Evolutionary conservation across 2,888 invertebrate genomes (phyloP).

Genomic region (Acleris literana): DNA sequence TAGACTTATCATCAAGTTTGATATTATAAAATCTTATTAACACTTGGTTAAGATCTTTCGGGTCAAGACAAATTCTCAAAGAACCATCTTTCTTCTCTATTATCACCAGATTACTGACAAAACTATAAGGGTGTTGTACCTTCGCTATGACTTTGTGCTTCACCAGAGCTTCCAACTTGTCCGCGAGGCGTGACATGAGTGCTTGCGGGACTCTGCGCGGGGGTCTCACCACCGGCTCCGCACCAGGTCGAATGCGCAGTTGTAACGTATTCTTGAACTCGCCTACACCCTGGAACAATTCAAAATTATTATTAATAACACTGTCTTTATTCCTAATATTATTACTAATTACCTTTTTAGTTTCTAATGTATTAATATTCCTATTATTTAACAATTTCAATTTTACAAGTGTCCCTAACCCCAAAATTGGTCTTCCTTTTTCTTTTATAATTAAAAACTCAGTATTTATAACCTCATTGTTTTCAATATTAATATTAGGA

Average conservation of each 20-base stretch:
- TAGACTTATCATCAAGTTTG: too few species aligned
- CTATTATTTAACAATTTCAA: too few species aligned
- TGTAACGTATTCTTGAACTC: conserved; percentile 36
- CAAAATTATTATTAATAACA: background rate
- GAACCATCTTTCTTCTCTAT: conserved; percentile 38
- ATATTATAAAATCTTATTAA: too few species aligned
- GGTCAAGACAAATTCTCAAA: conserved; percentile 40
- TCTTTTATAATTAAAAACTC: conserved; percentile 35
- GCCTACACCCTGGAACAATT: conserved; percentile 37
- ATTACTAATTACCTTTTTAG: too few species aligned
- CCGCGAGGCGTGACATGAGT: conserved; percentile 31
- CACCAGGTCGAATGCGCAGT: conserved; percentile 33
- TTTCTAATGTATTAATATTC: background rate
- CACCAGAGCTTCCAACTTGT: conserved; percentile 34
- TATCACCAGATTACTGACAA: conserved; percentile 39
- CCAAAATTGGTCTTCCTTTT: conserved; percentile 31
- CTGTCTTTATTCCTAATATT: too few species aligned
- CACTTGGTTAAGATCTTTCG: conserved; percentile 38
- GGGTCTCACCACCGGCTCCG: conserved; percentile 34
- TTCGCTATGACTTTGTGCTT: conserved; percentile 34
- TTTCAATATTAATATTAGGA: too few species aligned
- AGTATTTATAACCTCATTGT: background rate
- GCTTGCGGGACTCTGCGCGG: conserved; percentile 36
- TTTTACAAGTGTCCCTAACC: background rate
- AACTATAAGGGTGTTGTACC: conserved; percentile 36